Base-by-base conservation (phyloP, 2,113 vertebrate genomes). In the Pseudorectes ferrugineus region DNA sequence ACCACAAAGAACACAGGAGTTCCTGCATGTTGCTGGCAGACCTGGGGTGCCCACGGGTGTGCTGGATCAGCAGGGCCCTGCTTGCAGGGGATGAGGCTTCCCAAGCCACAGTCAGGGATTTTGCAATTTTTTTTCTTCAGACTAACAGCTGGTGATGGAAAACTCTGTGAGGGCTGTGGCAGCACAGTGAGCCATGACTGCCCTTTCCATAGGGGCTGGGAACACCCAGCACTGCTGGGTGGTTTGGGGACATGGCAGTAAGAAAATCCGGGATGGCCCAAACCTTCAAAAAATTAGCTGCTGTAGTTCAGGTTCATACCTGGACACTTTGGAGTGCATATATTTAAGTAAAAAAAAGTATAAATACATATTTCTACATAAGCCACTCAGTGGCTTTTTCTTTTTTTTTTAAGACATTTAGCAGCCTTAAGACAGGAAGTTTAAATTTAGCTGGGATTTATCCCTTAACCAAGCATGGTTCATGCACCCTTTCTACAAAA, bases 361-460 rank as follows among this genome's bases (percentile, higher is more conserved):
- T 51, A 74, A 84, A 38, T 71, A 59, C 20, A 0, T 59, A 71
- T 43, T 88, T 75, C 71, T 72, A 55, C n/a, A 45, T 33, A 63
- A 71, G 57, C 23, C 26, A 31, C 31, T 67, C 46, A 3, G 46
- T 35, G 33, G 29, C 18, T 4, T 5, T 73, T 29, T 29, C 38
- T 55, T 52, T 29, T 29, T 42, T 55, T 52, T 15, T 1, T 24
- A 55, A 35, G n/a, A 67, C 24, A 19, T 89, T 78, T 74, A 93
- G 49, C 71, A 85, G 81, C 46, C 79, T 82, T 93, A 66, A 63
- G 92, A 79, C 85, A 93, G 94, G 89, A 97, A 94, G 87, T 96
- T 94, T 93, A 96, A 96, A 92, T 96, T 93, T 96, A 94, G 92
- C 95, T 90, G 85, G 67, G 89, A 93, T 94, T 88, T 93, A 93